Conservation (phyloP, 1,140 invertebrate species). For the Apis florea region DNA sequence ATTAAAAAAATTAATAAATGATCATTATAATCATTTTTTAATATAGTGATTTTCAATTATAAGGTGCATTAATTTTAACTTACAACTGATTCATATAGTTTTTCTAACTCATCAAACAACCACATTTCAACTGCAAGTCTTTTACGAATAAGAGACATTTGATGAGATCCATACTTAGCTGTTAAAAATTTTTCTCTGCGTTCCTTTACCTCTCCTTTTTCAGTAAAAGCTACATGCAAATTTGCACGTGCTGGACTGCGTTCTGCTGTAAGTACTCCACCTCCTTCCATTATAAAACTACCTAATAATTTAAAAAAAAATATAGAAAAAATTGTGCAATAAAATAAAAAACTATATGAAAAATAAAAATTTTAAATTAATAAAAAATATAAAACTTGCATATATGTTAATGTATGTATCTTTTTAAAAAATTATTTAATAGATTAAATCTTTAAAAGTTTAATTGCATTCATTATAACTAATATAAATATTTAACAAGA, state of each 20-base stretch:
- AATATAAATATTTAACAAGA: background rate
- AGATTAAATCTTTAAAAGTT: too few relatives aligned
- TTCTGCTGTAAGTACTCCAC: slow-evolving; percentile 81
- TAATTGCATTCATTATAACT: background rate
- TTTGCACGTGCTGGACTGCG: slow-evolving; percentile 88
- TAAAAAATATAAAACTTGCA: background rate
- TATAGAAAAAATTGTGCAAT: background rate
- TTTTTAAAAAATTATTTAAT: background rate
- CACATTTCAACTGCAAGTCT: slow-evolving; percentile 97
- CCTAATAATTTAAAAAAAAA: slow-evolving; percentile 1
- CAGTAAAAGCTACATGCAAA: slow-evolving; percentile 93
- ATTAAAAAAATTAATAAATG: slow-evolving; percentile 16
- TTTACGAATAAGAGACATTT: slow-evolving; percentile 98
- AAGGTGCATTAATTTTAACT: slow-evolving; percentile 70
- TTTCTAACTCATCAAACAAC: slow-evolving; percentile 96
- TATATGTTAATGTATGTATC: background rate
- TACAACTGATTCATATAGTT: slow-evolving; percentile 91
- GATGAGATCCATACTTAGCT: slow-evolving; percentile 97
- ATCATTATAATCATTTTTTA: background rate
- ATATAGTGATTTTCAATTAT: background rate
- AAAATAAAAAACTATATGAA: background rate
- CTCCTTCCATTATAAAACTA: slow-evolving; percentile 72
- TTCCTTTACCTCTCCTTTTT: slow-evolving; percentile 92
- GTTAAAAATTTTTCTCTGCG: slow-evolving; percentile 96
- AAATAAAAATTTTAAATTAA: background rate